Base-by-base conservation (phyloP, 2,113 vertebrate genomes). In the Atrichornis clamosus region DNA sequence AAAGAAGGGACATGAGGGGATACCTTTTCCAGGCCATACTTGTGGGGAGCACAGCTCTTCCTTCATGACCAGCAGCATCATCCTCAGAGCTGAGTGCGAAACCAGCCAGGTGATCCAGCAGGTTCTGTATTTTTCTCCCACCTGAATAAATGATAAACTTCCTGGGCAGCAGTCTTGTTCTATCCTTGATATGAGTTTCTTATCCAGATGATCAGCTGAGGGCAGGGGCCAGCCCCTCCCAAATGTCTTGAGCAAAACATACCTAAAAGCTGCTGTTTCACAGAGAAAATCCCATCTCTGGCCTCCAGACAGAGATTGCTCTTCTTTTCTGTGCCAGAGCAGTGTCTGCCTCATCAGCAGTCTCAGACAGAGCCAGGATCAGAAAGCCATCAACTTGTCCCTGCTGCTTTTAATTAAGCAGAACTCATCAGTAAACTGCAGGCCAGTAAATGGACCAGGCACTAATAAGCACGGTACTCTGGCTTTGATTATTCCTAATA, bases 321-420 rank as follows among this genome's bases (percentile, higher is more conserved):
- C 68, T n/a, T 47, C 8, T 7, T 10, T 67, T 28, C 79, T 46
- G 50, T 85, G 64, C 85, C 94, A 92, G 74, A 89, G 58, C 50
- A 87, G 35, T 3, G 18, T 32, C 74, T 92, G 47, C 59, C 70
- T 89, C 69, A 79, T 55, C 53, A 81, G 53, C 74, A 62, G 53
- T 68, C 63, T 62, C 67, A 78, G 55, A 68, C 13, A 53, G 17
- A 33, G 19, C 63, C 79, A 89, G 44, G 50, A 59, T 76, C 35
- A 33, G 19, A 70, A 69, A 62, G 44, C 52, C 56, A 44, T 50
- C 59, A 50, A 1, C 33, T 68, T 56, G 22, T 50, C 83, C 70
- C 78, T 84, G 77, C 84, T 94, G 81, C 41, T 90, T 76, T 62
- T 91, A 83, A 89, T 91, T 84, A 68, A 78, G 49, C 63, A 68